phyloP scores from a whole-genome alignment of 2,113 vertebrate species.

The Larimichthys polyactis region DNA sequence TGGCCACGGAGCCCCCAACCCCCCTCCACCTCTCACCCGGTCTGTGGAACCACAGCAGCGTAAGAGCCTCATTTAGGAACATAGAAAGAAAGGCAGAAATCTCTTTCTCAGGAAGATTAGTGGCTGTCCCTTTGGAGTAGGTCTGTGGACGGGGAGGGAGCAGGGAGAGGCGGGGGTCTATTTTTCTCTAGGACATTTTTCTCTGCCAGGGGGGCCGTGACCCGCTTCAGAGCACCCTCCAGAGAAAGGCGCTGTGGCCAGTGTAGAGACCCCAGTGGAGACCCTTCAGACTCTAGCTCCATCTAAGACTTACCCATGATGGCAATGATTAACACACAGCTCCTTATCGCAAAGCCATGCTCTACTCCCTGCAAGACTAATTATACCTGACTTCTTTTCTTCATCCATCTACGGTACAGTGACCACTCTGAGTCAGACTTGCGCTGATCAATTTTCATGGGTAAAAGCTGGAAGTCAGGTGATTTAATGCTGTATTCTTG shows the following conservation, averaged over 20 bases:
- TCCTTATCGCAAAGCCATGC: slow-evolving; percentile 78
- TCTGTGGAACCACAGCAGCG: slow-evolving; percentile 68
- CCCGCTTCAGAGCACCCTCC: slow-evolving; percentile 75
- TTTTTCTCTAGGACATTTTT: slow-evolving; percentile 85
- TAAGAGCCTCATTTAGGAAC: slow-evolving; percentile 83
- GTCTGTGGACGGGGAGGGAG: slow-evolving; percentile 64
- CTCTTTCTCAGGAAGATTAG: slow-evolving; percentile 88
- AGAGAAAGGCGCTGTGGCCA: slow-evolving; percentile 41
- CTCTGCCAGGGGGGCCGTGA: slow-evolving; percentile 81
- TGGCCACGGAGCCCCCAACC: slow-evolving; percentile 32
- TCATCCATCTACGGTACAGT: slow-evolving; percentile 47
- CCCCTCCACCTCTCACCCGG: slow-evolving; percentile 42
- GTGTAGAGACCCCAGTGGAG: slow-evolving; percentile 33
- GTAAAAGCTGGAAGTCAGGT: neutral
- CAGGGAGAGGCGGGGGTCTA: slow-evolving; percentile 34
- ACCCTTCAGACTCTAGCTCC: slow-evolving; percentile 69
- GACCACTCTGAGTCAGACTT: slow-evolving; percentile 2
- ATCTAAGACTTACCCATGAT: slow-evolving; percentile 70
- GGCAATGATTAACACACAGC: slow-evolving; percentile 82
- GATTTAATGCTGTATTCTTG: slow-evolving; percentile 32
- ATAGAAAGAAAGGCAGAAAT: slow-evolving; percentile 81
- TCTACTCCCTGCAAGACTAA: slow-evolving; percentile 76
- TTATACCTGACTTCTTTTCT: slow-evolving; percentile 75
- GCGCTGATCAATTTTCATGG: neutral
- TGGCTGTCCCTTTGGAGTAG: slow-evolving; percentile 81